A percentile compares a stretch with the other conserved stretches of the same genome.
Conservation (phyloP, 1,140 invertebrate species). For the Drosophila arawakana region DNA sequence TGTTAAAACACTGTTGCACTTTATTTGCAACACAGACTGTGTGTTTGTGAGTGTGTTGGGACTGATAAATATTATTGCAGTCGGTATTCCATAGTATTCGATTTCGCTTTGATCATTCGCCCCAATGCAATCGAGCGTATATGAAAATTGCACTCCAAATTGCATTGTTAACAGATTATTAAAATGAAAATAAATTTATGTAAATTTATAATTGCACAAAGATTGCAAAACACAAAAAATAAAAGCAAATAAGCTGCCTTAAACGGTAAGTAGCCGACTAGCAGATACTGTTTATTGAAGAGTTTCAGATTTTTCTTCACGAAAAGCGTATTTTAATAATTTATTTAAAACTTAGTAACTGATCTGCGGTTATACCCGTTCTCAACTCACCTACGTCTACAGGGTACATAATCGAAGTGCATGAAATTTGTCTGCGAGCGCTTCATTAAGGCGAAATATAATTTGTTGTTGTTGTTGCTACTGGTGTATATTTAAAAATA, state of each 20-base stretch:
- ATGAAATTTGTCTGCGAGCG: slow-evolving; percentile 64
- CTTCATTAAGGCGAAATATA: slow-evolving; percentile 69
- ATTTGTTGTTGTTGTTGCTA: slow-evolving; percentile 44
- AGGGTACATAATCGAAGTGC: slow-evolving; percentile 60
- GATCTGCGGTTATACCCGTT: neutral
- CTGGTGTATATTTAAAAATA: slow-evolving; percentile 57
- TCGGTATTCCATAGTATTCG: slow-evolving; percentile 46
- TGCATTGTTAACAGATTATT: slow-evolving; percentile 77
- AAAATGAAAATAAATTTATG: slow-evolving; percentile 79
- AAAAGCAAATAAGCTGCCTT: neutral
- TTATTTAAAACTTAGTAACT: neutral
- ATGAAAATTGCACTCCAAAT: slow-evolving; percentile 45
- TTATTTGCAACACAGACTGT: slow-evolving; percentile 60
- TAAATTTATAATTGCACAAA: slow-evolving; percentile 73
- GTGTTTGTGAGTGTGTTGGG: slow-evolving; percentile 58
- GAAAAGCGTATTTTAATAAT: neutral
- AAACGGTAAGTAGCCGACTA: neutral
- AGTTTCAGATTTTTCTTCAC: neutral
- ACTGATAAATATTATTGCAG: slow-evolving; percentile 73
- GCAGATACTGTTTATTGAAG: neutral
- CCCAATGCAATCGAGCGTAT: slow-evolving; percentile 43
- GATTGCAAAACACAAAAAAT: slow-evolving; percentile 28
- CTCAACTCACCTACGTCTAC: neutral
- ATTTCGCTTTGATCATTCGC: slow-evolving; percentile 35
- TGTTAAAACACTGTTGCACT: slow-evolving; percentile 67